phyloP scores from a whole-genome alignment of 2,888 invertebrate species.

The Oscheius myriophilus region DNA sequence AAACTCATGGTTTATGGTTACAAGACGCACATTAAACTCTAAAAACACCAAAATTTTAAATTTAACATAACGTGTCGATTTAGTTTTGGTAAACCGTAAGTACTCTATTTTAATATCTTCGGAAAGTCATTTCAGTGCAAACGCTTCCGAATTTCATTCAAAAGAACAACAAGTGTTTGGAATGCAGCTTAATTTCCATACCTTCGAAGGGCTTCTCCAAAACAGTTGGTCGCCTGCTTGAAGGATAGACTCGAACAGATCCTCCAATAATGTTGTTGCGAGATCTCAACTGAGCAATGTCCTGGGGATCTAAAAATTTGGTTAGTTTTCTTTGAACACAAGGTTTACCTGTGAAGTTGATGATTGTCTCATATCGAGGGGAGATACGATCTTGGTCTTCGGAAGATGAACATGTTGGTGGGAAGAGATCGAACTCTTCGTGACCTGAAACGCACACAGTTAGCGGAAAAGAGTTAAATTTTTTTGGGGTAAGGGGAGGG shows the following conservation, averaged over 20 bases:
- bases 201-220: conserved; percentile 25
- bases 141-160: background rate
- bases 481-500: background rate
- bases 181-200: background rate
- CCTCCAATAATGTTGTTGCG: conserved; percentile 40
- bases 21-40: too few species aligned
- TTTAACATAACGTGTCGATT: too few species aligned
- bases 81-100: too few species aligned
- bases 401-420: conserved; percentile 55
- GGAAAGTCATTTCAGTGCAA: too few species aligned
- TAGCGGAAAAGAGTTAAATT: conserved; percentile 23
- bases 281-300: conserved; percentile 8
- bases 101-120: too few species aligned
- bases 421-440: conserved; percentile 42
- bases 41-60: too few species aligned
- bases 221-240: conserved; percentile 22
- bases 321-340: background rate
- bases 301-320: conserved; percentile 14
- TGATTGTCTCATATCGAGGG: conserved; percentile 40
- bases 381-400: conserved; percentile 50
- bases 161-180: background rate
- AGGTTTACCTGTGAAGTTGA: conserved; percentile 26
- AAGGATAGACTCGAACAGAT: conserved; percentile 34
- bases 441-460: conserved; percentile 31
- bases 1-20: too few species aligned